Conservation (phyloP, 2,888 invertebrate species). For the Ennomos quercinarius region DNA sequence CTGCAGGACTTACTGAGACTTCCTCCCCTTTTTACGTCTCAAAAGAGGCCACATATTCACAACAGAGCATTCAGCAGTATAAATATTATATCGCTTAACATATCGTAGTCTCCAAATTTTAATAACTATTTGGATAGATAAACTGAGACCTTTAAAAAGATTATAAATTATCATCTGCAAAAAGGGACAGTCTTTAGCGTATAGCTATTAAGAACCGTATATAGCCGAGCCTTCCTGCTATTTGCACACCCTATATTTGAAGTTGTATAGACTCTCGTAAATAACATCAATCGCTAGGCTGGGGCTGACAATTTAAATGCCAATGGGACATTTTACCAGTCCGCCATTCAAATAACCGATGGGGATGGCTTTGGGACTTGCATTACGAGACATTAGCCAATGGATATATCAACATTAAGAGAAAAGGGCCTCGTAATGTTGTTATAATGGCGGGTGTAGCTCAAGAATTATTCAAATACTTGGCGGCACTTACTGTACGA, state of each 20-base stretch:
- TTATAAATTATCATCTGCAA: no score
- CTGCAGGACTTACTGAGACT: constrained; percentile 23
- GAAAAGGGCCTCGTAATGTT: background rate
- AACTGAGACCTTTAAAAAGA: no score
- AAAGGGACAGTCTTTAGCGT: no score
- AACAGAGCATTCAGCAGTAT: background rate
- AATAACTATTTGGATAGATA: no score
- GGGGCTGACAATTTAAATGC: constrained; percentile 20
- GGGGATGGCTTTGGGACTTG: background rate
- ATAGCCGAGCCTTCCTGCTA: background rate
- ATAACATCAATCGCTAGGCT: constrained; percentile 8
- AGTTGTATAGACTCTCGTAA: background rate
- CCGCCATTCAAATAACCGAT: background rate
- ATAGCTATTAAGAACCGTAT: no score
- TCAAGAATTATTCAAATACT: no score
- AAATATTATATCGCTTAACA: no score
- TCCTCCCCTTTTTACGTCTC: constrained; percentile 18
- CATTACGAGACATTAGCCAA: background rate
- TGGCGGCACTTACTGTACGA: no score
- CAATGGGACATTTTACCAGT: constrained; percentile 3
- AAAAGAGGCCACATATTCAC: constrained; percentile 6
- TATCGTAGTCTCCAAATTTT: no score
- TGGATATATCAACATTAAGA: background rate
- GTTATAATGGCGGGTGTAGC: background rate
- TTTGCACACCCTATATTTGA: constrained; percentile 3